Evolutionary conservation across 2,113 vertebrate genomes (phyloP).

Genomic region (Malurus cyaneus): DNA sequence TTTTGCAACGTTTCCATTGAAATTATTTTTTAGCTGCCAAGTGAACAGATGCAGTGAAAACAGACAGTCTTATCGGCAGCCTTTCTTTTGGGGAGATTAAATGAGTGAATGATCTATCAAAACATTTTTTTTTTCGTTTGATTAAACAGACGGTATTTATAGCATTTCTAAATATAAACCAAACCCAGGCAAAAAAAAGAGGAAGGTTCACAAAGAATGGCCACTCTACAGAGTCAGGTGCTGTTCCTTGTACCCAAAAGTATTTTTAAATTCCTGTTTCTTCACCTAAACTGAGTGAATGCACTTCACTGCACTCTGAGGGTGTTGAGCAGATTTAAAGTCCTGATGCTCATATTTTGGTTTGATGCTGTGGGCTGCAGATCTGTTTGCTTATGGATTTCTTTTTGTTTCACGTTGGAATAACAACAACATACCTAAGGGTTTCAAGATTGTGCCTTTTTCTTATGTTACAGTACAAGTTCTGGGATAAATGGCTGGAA

Average conservation of each 20-base stretch:
- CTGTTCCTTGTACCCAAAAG: background rate
- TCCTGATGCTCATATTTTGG: background rate
- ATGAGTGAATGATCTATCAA: slow-evolving; percentile 27
- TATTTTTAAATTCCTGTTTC: background rate
- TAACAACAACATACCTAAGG: background rate
- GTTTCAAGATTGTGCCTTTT: background rate
- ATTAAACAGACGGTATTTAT: slow-evolving; percentile 47
- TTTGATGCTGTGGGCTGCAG: background rate
- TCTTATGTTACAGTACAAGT: background rate
- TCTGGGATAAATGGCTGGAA: background rate
- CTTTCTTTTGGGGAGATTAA: slow-evolving; percentile 40
- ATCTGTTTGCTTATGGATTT: background rate
- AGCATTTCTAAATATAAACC: slow-evolving; percentile 28
- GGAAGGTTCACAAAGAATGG: background rate
- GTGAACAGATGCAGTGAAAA: slow-evolving; percentile 54
- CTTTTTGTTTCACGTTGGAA: background rate
- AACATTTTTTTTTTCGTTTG: slow-evolving; percentile 20
- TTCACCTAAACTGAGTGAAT: background rate
- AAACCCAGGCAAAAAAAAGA: background rate
- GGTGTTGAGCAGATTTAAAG: background rate
- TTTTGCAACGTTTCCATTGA: slow-evolving; percentile 22
- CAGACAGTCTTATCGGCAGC: slow-evolving; percentile 30
- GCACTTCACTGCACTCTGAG: background rate
- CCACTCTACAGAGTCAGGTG: background rate
- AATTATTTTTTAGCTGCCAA: slow-evolving; percentile 20